These are phyloP conservation scores for Helogale parvula DNA, from an alignment of 2,113 vertebrate species.

Conservation along the genomic window DNA sequence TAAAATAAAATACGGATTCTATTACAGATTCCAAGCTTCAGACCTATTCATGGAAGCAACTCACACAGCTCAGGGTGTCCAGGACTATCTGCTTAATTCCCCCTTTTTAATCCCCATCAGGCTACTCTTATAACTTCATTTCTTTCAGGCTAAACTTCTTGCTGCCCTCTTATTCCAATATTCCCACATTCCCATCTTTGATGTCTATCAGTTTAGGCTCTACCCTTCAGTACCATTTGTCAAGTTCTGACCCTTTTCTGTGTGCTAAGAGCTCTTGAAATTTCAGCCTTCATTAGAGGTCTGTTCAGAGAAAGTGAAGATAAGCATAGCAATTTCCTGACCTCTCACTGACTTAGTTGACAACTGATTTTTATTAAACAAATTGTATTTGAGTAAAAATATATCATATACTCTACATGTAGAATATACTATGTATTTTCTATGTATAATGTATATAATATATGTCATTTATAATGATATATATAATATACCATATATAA, in stretches of 20 bases:
- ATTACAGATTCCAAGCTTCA: background rate
- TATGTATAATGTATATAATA: background rate
- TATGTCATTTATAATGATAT: background rate
- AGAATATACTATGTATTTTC: background rate
- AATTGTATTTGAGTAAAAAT: background rate
- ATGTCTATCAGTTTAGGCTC: background rate
- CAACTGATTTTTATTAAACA: background rate
- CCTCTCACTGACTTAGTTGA: background rate
- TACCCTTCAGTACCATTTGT: background rate
- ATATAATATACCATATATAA: background rate
- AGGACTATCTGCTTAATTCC: background rate
- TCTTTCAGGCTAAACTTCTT: background rate
- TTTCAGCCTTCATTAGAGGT: background rate
- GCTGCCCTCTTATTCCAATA: background rate
- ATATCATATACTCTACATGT: background rate
- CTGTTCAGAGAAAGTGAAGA: constrained; percentile 13
- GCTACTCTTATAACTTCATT: background rate
- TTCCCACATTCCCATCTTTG: background rate
- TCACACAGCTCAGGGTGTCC: background rate
- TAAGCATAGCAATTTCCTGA: constrained; percentile 16
- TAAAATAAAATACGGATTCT: background rate
- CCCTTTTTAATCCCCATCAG: background rate
- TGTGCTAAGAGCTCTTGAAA: constrained; percentile 30
- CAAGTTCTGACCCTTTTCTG: background rate
- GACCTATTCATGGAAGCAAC: background rate